These are phyloP conservation scores for Barypeithes pellucidus DNA, from an alignment of 2,888 invertebrate genomes.

Conservation along the genomic window DNA sequence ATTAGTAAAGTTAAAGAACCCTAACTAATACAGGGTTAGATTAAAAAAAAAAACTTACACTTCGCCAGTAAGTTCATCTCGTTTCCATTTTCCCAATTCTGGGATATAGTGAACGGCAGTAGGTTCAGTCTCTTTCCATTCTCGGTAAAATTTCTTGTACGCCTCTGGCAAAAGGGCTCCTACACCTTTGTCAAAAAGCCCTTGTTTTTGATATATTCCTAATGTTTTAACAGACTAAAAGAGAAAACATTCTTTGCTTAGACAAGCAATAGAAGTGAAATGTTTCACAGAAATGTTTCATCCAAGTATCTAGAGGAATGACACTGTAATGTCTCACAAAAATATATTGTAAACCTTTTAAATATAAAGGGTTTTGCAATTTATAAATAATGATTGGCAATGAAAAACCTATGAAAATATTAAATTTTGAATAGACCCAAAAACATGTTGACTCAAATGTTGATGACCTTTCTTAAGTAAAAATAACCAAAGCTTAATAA, in stretches of 20 bases:
- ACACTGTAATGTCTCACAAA: too few species aligned
- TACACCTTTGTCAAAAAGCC: conserved; percentile 77
- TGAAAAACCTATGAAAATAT: too few species aligned
- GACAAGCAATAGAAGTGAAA: too few species aligned
- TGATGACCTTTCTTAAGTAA: not conserved
- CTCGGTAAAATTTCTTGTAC: conserved; percentile 89
- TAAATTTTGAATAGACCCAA: too few species aligned
- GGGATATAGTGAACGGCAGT: conserved; percentile 81
- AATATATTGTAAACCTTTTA: too few species aligned
- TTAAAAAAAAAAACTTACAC: conserved; percentile 74
- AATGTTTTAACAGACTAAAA: conserved; percentile 66
- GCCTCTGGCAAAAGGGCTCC: conserved; percentile 83
- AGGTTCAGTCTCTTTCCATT: conserved; percentile 83
- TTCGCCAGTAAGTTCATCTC: conserved; percentile 82
- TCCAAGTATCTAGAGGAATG: too few species aligned
- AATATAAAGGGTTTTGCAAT: not conserved
- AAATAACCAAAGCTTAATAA: not conserved
- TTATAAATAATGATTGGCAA: not conserved
- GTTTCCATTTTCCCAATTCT: conserved; percentile 81
- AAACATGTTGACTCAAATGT: not conserved
- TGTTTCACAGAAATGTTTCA: too few species aligned
- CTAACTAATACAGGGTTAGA: too few species aligned
- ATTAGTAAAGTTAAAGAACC: too few species aligned
- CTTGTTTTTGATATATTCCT: conserved; percentile 62
- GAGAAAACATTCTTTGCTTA: too few species aligned